These are phyloP conservation scores for Leptopilina drosophilae DNA, from an alignment of 2,888 invertebrate species.

Conservation along the genomic window DNA sequence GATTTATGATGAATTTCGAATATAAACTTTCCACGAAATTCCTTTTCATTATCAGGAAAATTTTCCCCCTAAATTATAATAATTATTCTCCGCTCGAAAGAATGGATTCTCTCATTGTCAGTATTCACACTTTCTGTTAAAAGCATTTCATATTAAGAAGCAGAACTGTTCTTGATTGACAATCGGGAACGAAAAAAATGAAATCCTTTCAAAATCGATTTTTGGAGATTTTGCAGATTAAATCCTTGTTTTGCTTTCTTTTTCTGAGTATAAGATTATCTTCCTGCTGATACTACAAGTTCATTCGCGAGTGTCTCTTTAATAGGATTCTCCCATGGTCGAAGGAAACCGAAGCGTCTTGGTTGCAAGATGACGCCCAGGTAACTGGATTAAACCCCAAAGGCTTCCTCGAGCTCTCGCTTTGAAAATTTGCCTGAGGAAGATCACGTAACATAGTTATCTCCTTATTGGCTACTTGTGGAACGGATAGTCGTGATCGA, in stretches of 20 bases:
- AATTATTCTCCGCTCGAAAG: too few relatives aligned
- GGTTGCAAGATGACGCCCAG: conserved; percentile 52
- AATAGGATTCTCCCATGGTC: conserved; percentile 57
- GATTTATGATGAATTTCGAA: neutral
- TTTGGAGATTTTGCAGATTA: conserved; percentile 14
- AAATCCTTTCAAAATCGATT: conserved; percentile 11
- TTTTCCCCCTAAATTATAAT: too few relatives aligned
- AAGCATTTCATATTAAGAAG: neutral
- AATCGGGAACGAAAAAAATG: neutral
- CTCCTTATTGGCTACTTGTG: conserved; percentile 39
- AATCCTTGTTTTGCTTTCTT: neutral
- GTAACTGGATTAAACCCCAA: conserved; percentile 58
- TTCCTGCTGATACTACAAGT: conserved; percentile 51
- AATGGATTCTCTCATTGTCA: too few relatives aligned
- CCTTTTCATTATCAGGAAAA: neutral
- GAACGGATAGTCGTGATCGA: conserved; percentile 24
- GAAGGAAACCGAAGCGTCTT: conserved; percentile 52
- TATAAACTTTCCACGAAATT: too few relatives aligned
- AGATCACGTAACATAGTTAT: conserved; percentile 55
- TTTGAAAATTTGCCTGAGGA: conserved; percentile 47
- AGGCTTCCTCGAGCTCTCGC: conserved; percentile 53
- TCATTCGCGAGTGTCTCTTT: conserved; percentile 56
- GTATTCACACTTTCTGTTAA: too few relatives aligned
- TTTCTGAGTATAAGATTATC: conserved; percentile 15
- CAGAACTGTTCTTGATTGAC: neutral